These are phyloP conservation scores for Proteles cristata DNA, from an alignment of 2,113 vertebrate species.

Conservation along the genomic window DNA sequence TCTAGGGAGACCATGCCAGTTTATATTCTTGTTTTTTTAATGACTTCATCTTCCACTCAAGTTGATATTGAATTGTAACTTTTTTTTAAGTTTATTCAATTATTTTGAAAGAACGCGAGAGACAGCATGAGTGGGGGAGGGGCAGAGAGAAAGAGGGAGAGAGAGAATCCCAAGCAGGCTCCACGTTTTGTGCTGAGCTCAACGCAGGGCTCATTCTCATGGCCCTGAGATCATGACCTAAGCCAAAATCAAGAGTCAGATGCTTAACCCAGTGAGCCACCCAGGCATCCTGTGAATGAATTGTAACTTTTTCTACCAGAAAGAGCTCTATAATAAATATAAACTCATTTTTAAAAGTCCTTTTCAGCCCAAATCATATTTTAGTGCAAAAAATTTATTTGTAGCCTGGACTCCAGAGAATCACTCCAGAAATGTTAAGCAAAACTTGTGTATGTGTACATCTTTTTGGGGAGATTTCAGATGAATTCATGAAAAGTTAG, in stretches of 20 bases:
- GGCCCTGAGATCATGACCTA: too few relatives aligned
- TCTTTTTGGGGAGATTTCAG: constrained; percentile 43
- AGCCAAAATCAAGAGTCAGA: too few relatives aligned
- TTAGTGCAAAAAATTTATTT: constrained; percentile 53
- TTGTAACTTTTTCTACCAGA: constrained; percentile 36
- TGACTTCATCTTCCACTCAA: constrained; percentile 36
- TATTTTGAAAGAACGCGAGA: too few relatives aligned
- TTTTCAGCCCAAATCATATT: not conserved
- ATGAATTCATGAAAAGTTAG: constrained; percentile 20
- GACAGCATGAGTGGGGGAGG: too few relatives aligned
- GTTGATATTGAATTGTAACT: constrained; percentile 3
- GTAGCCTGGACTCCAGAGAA: constrained; percentile 13
- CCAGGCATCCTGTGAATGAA: not conserved
- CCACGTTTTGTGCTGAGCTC: too few relatives aligned
- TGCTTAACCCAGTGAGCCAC: not conserved
- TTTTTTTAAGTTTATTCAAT: too few relatives aligned
- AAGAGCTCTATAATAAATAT: not conserved
- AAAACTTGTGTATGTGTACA: constrained; percentile 11
- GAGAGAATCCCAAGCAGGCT: too few relatives aligned
- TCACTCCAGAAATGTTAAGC: constrained; percentile 23
- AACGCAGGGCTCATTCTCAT: too few relatives aligned
- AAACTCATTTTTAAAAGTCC: not conserved
- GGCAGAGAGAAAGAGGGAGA: too few relatives aligned
- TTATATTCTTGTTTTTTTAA: constrained; percentile 45
- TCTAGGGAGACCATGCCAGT: not conserved